A percentile compares a stretch with the other conserved stretches of the same genome.
Conservation (phyloP, 2,888 invertebrate genomes). For the Drosophila prostipennis region DNA sequence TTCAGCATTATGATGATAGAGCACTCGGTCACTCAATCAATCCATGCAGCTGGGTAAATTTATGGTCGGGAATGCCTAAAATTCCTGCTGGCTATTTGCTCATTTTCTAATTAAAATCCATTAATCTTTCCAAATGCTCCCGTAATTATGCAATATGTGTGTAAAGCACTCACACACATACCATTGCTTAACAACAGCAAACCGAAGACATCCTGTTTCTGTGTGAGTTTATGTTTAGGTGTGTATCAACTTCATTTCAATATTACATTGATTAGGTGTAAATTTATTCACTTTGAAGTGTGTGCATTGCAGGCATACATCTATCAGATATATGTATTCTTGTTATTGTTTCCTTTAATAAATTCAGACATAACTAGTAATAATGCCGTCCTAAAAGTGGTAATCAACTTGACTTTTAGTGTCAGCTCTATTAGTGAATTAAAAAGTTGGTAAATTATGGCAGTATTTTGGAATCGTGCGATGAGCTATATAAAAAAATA, state of each 20-base stretch:
- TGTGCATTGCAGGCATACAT: not conserved
- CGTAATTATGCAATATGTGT: conserved; percentile 48
- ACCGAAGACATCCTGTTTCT: conserved; percentile 13
- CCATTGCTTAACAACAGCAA: not conserved
- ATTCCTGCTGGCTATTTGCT: conserved; percentile 48
- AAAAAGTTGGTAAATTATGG: not conserved
- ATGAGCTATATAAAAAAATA: too few relatives aligned
- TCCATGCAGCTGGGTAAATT: conserved; percentile 31
- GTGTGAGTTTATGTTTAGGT: not conserved
- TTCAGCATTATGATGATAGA: conserved; percentile 43
- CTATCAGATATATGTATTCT: not conserved
- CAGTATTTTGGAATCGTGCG: too few relatives aligned
- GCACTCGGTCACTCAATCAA: conserved; percentile 67
- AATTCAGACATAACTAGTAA: conserved; percentile 50
- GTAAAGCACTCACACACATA: conserved; percentile 10
- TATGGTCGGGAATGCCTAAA: conserved; percentile 25
- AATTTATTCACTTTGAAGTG: conserved; percentile 64
- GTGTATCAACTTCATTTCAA: conserved; percentile 60
- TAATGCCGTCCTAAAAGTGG: conserved; percentile 30
- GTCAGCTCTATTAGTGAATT: conserved; percentile 36
- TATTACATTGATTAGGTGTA: conserved; percentile 77
- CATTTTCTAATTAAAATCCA: conserved; percentile 75
- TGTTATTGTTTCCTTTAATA: conserved; percentile 20
- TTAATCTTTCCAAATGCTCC: conserved; percentile 67
- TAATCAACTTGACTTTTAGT: conserved; percentile 32